Conservation (phyloP, 2,797 vertebrate species). For the Threskiornis aethiopicus region DNA sequence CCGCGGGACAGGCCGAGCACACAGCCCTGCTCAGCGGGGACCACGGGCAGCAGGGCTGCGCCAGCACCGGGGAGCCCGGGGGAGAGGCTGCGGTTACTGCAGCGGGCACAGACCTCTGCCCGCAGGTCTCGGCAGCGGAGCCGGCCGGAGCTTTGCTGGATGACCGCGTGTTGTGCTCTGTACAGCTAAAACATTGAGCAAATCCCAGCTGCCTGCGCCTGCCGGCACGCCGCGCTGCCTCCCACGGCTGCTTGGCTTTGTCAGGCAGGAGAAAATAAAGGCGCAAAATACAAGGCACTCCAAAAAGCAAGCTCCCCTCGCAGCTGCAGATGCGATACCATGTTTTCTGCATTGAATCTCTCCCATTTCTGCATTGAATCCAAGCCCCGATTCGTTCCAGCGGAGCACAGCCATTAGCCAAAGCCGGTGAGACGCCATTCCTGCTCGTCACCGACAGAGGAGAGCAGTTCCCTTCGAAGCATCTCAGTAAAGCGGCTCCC, state of each 20-base stretch:
- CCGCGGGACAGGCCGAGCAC: accelerated
- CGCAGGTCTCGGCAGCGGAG: accelerated
- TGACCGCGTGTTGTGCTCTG: accelerated
- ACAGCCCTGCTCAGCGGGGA: accelerated
- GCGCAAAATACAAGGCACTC: accelerated
- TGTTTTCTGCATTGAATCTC: accelerated
- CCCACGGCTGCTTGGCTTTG: background rate
- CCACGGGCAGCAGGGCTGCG: accelerated
- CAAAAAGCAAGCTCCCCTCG: background rate
- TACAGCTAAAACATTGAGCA: accelerated
- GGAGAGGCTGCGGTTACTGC: accelerated
- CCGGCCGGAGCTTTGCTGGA: accelerated
- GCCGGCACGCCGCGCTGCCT: accelerated
- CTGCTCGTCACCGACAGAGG: background rate
- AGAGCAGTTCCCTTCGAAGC: background rate
- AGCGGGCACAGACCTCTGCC: background rate
- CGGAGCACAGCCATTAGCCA: background rate
- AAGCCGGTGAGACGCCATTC: background rate
- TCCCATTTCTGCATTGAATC: accelerated
- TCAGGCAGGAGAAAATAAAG: background rate
- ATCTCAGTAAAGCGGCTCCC: background rate
- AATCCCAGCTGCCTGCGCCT: background rate
- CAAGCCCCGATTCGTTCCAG: accelerated
- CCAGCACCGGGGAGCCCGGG: accelerated
- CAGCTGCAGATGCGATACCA: accelerated